Evolutionary conservation across 2,888 invertebrate species (phyloP).

Genomic region (Calameuta idolon): DNA sequence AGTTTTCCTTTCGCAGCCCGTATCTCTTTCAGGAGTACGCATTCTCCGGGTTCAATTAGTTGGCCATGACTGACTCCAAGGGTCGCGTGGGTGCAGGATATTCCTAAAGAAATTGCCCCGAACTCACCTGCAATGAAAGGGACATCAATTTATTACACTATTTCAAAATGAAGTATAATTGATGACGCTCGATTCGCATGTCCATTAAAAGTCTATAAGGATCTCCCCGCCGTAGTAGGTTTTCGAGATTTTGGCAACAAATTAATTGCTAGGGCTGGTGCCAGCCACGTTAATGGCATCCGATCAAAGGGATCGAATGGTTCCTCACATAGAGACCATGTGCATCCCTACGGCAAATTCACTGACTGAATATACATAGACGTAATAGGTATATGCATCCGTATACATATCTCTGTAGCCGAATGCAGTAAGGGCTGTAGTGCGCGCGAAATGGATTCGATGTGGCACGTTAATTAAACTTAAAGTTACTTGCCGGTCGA

Average conservation of each 20-base stretch:
- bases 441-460: constrained; percentile 39
- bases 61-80: neutral
- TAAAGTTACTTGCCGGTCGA: constrained; percentile 51
- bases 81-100: neutral
- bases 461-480: constrained; percentile 62
- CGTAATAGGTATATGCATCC: neutral
- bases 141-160: neutral
- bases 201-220: neutral
- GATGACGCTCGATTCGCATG: neutral
- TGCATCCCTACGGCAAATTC: neutral
- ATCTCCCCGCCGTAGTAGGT: neutral
- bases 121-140: neutral
- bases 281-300: neutral
- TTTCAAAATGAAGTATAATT: neutral
- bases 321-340: neutral
- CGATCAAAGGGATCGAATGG: neutral
- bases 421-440: neutral
- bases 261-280: neutral
- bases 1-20: constrained; percentile 31
- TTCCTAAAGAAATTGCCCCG: neutral
- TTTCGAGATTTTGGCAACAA: neutral
- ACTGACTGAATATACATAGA: neutral
- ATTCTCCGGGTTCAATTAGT: neutral
- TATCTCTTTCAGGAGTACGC: neutral
- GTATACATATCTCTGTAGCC: neutral